Base-by-base conservation (phyloP, 2,113 vertebrate species). In the Lathamus discolor region DNA sequence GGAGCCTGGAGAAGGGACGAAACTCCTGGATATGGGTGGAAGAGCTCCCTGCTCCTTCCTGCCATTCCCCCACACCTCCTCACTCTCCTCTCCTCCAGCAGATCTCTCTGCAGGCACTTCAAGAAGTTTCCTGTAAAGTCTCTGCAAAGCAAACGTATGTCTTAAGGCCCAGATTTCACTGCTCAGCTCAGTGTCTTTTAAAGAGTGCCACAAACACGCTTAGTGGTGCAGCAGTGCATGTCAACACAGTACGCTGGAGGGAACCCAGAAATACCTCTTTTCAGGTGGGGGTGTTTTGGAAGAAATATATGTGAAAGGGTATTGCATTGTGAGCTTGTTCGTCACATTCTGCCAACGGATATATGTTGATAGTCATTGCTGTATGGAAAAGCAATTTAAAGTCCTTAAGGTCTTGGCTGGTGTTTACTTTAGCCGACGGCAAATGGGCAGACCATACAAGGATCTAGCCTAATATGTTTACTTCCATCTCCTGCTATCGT, bases 281-380 rank as follows among this genome's bases (percentile, higher is more conserved):
- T 73, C 22, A 19, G 37, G 35, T 41, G 29, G 54, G n/a, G 25
- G n/a, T 28, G 3, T 52, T 86, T 18, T 68, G 22, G 35, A 64
- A 85, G 49, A 31, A 81, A 51, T 39, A 7, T 44, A 39, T 9
- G 9, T 43, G 57, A 55, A 81, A 55, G 13, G 17, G 23, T n/a
- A 48, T 23, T 61, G 62, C 70, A 44, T 4, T 70, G 54, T 51
- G 39, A 84, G 8, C 33, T 54, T 63, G 7, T 41, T 46, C 5
- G 1, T 80, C 31, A 19, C 0, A 0, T 12, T 29, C 46, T 59
- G 59, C 35, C 73, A 44, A 29, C 0, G 1, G 43, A 35, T 28
- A 25, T 7, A 41, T 1, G 6, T 23, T 55, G 37, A 35, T 12
- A 43, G 61, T 33, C n/a, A 18, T 3, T 52, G 75, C 22, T 37